phyloP scores from a whole-genome alignment of 1,140 invertebrate species.

The Daktulosphaira vitifoliae region DNA sequence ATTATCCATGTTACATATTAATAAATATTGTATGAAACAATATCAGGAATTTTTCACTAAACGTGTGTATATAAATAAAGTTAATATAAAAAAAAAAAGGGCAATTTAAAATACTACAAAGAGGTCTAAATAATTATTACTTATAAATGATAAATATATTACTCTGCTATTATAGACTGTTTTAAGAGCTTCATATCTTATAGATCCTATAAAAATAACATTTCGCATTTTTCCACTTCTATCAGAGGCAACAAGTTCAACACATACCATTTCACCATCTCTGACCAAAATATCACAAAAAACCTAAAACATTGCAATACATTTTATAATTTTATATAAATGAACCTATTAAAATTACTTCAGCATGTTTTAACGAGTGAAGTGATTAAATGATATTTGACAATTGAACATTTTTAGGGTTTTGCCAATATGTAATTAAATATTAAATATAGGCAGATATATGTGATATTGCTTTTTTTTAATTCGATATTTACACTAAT shows the following conservation, averaged over 20 bases:
- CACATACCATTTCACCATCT: conserved; percentile 97
- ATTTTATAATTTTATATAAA: not conserved
- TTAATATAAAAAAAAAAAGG: not conserved
- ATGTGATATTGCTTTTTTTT: too few species aligned
- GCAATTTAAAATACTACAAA: not conserved
- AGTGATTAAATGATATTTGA: too few species aligned
- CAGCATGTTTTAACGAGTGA: too few species aligned
- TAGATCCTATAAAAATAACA: conserved; percentile 93
- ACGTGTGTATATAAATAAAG: too few species aligned
- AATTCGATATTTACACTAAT: too few species aligned
- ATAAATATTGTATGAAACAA: too few species aligned
- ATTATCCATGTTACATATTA: too few species aligned
- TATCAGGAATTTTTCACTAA: too few species aligned
- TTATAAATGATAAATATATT: not conserved
- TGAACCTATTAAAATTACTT: too few species aligned
- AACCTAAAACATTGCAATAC: conserved; percentile 48
- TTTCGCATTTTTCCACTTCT: conserved; percentile 70
- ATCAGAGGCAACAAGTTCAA: conserved; percentile 89
- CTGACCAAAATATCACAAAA: conserved; percentile 92
- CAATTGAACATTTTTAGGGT: too few species aligned
- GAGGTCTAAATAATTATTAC: not conserved
- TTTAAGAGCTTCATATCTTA: conserved; percentile 92
- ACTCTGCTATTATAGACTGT: conserved; percentile 90
- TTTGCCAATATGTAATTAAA: too few species aligned
- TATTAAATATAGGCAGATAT: too few species aligned